Percentiles rank a stretch among this genome's conserved stretches.
phyloP scores from a whole-genome alignment of 2,888 invertebrate species.

The Stenchaetothrips biformis region DNA sequence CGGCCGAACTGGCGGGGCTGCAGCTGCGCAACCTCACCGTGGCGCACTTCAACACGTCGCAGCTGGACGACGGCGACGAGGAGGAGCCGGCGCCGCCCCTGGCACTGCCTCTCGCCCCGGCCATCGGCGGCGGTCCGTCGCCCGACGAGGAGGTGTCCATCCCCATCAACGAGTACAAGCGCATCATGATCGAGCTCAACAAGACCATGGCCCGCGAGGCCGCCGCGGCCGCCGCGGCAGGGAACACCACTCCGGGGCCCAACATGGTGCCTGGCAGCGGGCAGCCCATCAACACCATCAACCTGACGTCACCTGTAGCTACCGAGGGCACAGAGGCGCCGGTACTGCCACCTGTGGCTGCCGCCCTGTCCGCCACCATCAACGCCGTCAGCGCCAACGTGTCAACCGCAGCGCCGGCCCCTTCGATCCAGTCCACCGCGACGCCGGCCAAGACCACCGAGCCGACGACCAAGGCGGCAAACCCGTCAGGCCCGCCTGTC shows the following conservation, averaged over 20 bases:
- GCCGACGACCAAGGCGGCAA: not conserved
- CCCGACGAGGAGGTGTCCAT: constrained; percentile 20
- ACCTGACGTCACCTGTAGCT: constrained; percentile 7
- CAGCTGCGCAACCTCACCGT: constrained; percentile 11
- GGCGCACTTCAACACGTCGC: constrained; percentile 6
- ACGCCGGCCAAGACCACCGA: not conserved
- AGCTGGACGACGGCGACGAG: constrained; percentile 6
- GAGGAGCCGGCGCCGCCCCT: not conserved
- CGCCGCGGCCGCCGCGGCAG: not conserved
- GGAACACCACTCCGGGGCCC: not conserved
- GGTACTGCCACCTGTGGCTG: constrained; percentile 10
- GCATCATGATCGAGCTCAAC: constrained; percentile 24
- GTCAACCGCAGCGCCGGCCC: not conserved
- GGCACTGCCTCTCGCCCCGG: not conserved
- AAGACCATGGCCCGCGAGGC: constrained; percentile 12
- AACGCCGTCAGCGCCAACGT: not conserved
- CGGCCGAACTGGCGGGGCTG: constrained; percentile 20
- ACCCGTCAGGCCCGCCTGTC: not conserved
- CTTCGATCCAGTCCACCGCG: not conserved
- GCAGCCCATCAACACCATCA: not conserved
- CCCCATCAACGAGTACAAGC: constrained; percentile 22
- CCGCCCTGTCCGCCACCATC: not conserved
- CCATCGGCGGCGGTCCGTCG: not conserved
- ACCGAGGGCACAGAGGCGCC: not conserved
- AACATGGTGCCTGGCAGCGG: not conserved